phyloP scores from a whole-genome alignment of 2,113 vertebrate genomes.

The Dipodomys spectabilis region DNA sequence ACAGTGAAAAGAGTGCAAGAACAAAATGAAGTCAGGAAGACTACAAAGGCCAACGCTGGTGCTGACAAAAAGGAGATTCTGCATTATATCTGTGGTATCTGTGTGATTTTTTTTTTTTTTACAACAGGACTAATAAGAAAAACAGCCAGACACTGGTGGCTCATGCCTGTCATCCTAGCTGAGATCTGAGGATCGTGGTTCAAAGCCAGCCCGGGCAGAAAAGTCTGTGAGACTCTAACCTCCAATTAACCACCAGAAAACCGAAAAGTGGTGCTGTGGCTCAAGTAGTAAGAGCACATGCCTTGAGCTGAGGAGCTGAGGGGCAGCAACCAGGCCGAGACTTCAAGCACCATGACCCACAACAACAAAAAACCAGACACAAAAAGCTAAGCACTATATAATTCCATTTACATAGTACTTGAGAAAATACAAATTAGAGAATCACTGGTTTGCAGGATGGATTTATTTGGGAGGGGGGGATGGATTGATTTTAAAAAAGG shows the following conservation, averaged over 20 bases:
- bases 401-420: conserved; percentile 17
- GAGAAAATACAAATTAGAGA: conserved; percentile 33
- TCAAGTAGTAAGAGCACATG: too few relatives aligned
- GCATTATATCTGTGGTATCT: not conserved
- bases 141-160: too few relatives aligned
- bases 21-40: not conserved
- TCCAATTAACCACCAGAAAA: too few relatives aligned
- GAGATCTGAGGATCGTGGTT: too few relatives aligned
- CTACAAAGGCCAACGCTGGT: not conserved
- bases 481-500: not conserved
- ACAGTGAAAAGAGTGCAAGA: not conserved
- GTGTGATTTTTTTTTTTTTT: not conserved
- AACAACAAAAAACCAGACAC: conserved; percentile 11
- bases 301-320: too few relatives aligned
- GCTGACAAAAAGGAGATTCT: not conserved
- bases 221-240: too few relatives aligned
- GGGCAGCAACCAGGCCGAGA: too few relatives aligned
- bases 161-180: too few relatives aligned
- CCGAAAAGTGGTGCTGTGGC: too few relatives aligned
- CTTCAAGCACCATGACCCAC: too few relatives aligned
- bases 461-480: not conserved
- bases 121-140: not conserved
- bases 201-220: too few relatives aligned
- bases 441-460: not conserved
- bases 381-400: not conserved